These are phyloP conservation scores for Lasioglossum villosulum DNA, from an alignment of 2,888 invertebrate genomes.

Conservation along the genomic window DNA sequence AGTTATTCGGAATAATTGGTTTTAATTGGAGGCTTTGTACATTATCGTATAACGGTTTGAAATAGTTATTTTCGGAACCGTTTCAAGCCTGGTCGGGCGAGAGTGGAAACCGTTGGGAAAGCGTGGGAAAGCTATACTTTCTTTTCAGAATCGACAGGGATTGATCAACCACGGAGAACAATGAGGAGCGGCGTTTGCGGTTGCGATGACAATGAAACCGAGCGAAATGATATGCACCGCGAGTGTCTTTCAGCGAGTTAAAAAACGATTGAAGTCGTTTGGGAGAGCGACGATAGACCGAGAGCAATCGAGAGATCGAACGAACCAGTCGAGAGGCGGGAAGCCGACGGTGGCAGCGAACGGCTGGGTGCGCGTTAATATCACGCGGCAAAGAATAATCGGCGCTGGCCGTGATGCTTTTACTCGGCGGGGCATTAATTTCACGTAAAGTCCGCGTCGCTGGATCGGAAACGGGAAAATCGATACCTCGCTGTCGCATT, in stretches of 20 bases:
- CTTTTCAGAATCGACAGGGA: not conserved
- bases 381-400: constrained; percentile 41
- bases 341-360: not conserved
- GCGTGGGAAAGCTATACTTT: not conserved
- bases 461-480: constrained; percentile 54
- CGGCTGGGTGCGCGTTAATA: constrained; percentile 18
- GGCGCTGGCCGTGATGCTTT: constrained; percentile 36
- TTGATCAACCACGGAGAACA: not conserved
- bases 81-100: not conserved
- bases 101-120: not conserved
- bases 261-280: constrained; percentile 28
- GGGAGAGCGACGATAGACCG: not conserved
- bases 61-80: not conserved
- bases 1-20: constrained; percentile 1
- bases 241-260: constrained; percentile 2
- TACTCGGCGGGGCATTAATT: constrained; percentile 52
- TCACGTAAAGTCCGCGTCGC: constrained; percentile 35
- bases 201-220: constrained; percentile 11
- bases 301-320: constrained; percentile 25
- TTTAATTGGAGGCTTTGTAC: not conserved
- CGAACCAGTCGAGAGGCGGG: constrained; percentile 1
- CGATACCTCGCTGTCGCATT: constrained; percentile 48
- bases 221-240: constrained; percentile 17
- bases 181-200: not conserved
- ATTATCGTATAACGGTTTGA: not conserved